These are phyloP conservation scores for Sarcophilus harrisii DNA, from an alignment of 2,797 vertebrate species.

Conservation along the genomic window DNA sequence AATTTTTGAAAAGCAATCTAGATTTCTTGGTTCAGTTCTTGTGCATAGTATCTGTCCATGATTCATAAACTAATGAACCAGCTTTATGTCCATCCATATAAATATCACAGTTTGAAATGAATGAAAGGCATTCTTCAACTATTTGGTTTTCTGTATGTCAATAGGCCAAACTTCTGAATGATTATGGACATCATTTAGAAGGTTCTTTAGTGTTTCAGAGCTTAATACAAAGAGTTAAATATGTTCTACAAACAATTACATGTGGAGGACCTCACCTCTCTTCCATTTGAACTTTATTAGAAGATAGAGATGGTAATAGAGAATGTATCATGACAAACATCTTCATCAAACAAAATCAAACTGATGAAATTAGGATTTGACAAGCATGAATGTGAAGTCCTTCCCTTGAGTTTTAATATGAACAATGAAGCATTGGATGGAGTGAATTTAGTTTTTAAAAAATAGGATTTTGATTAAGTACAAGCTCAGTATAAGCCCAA, in stretches of 20 bases:
- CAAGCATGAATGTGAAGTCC: not conserved
- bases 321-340: not conserved
- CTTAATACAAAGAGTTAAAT: not conserved
- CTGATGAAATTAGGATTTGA: not conserved
- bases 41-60: not conserved
- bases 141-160: not conserved
- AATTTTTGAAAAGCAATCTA: not conserved
- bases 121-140: not conserved
- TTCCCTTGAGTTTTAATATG: not conserved
- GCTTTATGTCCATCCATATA: not conserved
- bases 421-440: not conserved
- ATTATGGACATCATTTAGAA: not conserved
- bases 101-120: not conserved
- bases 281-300: not conserved
- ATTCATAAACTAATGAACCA: not conserved
- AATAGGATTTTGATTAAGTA: not conserved
- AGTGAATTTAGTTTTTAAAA: not conserved
- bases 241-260: not conserved
- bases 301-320: too few species aligned
- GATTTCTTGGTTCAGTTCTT: not conserved
- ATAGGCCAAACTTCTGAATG: not conserved
- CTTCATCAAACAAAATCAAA: not conserved
- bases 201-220: not conserved
- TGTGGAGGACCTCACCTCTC: not conserved
- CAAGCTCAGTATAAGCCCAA: not conserved